A percentile compares a stretch with the other conserved stretches of the same genome.
Conservation (phyloP, 2,113 vertebrate species). For the Aramus guarauna region DNA sequence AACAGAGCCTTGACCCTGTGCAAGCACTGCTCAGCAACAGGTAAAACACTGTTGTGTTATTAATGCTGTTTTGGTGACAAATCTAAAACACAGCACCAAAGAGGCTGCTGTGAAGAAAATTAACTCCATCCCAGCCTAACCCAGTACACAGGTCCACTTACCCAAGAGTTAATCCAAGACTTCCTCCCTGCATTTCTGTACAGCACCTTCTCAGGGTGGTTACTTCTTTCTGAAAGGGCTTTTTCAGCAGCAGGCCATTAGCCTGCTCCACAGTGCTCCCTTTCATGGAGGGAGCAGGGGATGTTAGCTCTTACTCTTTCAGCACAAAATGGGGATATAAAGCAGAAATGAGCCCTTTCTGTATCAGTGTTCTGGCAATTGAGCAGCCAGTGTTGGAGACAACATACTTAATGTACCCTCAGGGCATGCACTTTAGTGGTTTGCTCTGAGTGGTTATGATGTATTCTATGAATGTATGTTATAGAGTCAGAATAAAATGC, state of each 20-base stretch:
- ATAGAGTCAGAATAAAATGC: slow-evolving; percentile 58
- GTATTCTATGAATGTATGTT: slow-evolving; percentile 66
- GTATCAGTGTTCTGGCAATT: slow-evolving; percentile 47
- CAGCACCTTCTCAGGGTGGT: slow-evolving; percentile 59
- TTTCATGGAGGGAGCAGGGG: slow-evolving; percentile 42
- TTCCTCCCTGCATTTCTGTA: slow-evolving; percentile 24
- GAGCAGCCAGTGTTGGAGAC: slow-evolving; percentile 51
- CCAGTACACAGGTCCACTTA: neutral
- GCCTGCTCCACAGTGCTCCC: slow-evolving; percentile 24
- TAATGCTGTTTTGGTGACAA: neutral
- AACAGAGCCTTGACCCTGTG: neutral
- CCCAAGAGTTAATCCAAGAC: neutral
- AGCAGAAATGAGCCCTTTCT: slow-evolving; percentile 51
- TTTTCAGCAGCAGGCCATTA: slow-evolving; percentile 16
- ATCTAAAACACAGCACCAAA: neutral
- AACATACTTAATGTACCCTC: slow-evolving; percentile 30
- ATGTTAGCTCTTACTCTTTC: slow-evolving; percentile 59
- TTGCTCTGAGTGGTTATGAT: slow-evolving; percentile 52
- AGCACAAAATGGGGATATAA: slow-evolving; percentile 63
- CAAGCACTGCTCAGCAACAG: neutral
- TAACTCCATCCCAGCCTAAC: neutral
- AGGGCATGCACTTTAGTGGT: slow-evolving; percentile 40
- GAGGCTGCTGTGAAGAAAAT: neutral
- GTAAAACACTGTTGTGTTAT: neutral
- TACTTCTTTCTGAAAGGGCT: slow-evolving; percentile 64